These are phyloP conservation scores for Ceratothoa steindachneri DNA, from an alignment of 2,888 invertebrate genomes.

Conservation along the genomic window DNA sequence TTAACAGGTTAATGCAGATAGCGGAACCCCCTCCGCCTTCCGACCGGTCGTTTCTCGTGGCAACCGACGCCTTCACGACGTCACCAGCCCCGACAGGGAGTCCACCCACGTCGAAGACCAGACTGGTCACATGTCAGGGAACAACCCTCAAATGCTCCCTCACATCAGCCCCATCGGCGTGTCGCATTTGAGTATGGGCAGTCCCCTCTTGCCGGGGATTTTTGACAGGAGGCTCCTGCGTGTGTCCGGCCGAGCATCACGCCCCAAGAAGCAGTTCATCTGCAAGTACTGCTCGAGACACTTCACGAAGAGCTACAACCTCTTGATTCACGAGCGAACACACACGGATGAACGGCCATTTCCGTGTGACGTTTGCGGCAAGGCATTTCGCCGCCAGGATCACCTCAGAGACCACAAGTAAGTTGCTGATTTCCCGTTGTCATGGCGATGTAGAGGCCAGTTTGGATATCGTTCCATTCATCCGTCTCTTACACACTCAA, in stretches of 20 bases:
- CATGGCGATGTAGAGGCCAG: background rate
- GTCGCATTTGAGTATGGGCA: constrained; percentile 25
- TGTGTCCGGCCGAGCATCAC: constrained; percentile 48
- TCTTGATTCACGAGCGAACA: constrained; percentile 60
- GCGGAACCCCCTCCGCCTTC: constrained; percentile 40
- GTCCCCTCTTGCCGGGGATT: constrained; percentile 38
- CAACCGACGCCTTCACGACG: constrained; percentile 20
- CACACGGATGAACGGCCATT: constrained; percentile 61
- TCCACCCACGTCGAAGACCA: constrained; percentile 18
- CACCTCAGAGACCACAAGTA: constrained; percentile 59
- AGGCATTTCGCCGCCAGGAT: constrained; percentile 60
- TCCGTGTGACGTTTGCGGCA: constrained; percentile 59
- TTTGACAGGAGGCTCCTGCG: constrained; percentile 40
- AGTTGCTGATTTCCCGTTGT: constrained; percentile 16
- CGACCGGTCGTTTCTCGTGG: constrained; percentile 40
- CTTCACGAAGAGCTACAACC: constrained; percentile 61
- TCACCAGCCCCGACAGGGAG: constrained; percentile 27
- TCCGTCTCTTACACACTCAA: background rate
- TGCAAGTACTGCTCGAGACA: constrained; percentile 60
- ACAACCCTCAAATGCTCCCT: background rate
- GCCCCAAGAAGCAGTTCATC: constrained; percentile 59
- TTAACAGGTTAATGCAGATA: background rate
- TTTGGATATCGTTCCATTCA: background rate
- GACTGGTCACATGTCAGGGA: background rate
- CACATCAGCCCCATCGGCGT: background rate